These are phyloP conservation scores for Euwallacea fornicatus DNA, from an alignment of 1,140 invertebrate species.

Conservation along the genomic window DNA sequence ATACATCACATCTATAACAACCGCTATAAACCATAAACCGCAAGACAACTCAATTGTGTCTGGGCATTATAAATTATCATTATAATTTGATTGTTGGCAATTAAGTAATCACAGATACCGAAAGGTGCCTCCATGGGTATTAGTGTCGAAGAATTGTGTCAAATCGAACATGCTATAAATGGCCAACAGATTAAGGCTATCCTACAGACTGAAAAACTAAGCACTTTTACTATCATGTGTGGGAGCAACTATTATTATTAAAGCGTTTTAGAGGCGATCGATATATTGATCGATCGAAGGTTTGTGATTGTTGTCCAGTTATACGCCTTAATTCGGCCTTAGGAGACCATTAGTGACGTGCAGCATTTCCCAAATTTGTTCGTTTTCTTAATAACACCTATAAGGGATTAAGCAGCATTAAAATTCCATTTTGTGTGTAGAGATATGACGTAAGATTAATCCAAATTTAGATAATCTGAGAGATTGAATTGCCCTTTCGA, in stretches of 20 bases:
- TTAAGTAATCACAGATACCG: constrained; percentile 2
- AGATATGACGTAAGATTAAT: not conserved
- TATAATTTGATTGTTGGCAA: constrained; percentile 1
- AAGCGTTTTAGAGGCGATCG: too few relatives aligned
- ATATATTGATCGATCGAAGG: too few relatives aligned
- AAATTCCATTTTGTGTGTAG: not conserved
- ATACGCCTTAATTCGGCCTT: not conserved
- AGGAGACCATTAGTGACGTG: not conserved
- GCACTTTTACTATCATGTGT: not conserved
- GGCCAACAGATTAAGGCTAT: constrained; percentile 4
- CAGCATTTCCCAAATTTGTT: not conserved
- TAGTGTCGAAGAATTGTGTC: constrained; percentile 9
- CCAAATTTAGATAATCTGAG: not conserved
- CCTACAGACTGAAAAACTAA: not conserved
- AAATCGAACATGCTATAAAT: constrained; percentile 2
- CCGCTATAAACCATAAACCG: too few relatives aligned
- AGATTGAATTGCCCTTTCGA: not conserved
- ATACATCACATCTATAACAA: too few relatives aligned
- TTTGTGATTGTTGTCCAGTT: too few relatives aligned
- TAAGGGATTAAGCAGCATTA: not conserved
- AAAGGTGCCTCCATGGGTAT: not conserved
- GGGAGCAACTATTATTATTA: not conserved
- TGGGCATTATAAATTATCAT: not conserved
- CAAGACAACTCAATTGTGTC: not conserved
- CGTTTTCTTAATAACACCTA: not conserved